phyloP scores from a whole-genome alignment of 2,113 vertebrate species.

The Ophthalmolycus amberensis region DNA sequence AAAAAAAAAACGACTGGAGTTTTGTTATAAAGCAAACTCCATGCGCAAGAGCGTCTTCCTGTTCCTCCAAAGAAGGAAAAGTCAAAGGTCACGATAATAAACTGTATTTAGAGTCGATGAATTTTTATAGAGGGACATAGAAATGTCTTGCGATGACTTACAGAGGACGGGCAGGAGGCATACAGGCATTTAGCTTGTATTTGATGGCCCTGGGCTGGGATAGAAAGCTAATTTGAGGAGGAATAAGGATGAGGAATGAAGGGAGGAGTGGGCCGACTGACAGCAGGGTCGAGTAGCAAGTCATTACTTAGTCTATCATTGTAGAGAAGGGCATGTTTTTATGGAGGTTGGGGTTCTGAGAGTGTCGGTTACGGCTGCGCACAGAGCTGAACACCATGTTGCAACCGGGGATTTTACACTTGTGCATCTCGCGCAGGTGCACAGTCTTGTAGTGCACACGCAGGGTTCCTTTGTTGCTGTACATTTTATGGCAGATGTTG shows the following conservation, averaged over 20 bases:
- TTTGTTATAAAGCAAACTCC: slow-evolving; percentile 68
- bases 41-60: slow-evolving; percentile 62
- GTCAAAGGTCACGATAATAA: slow-evolving; percentile 75
- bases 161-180: slow-evolving; percentile 58
- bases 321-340: slow-evolving; percentile 95
- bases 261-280: slow-evolving; percentile 61
- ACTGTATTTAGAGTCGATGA: slow-evolving; percentile 68
- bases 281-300: slow-evolving; percentile 54
- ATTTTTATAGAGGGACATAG: slow-evolving; percentile 66
- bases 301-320: slow-evolving; percentile 84
- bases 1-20: slow-evolving; percentile 45
- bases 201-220: slow-evolving; percentile 61
- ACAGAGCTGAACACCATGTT: slow-evolving; percentile 99
- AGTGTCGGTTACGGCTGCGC: slow-evolving; percentile 98
- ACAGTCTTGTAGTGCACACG: slow-evolving; percentile 99
- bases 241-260: slow-evolving; percentile 63
- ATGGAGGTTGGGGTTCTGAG: slow-evolving; percentile 99
- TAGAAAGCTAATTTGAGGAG: slow-evolving; percentile 63
- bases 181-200: slow-evolving; percentile 66
- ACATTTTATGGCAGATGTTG: slow-evolving; percentile 99
- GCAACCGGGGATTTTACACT: slow-evolving; percentile 97
- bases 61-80: slow-evolving; percentile 77
- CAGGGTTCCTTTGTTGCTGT: slow-evolving; percentile 99
- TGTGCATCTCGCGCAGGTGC: slow-evolving; percentile 99
- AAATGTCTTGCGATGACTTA: slow-evolving; percentile 65